Conservation (phyloP, 2,797 vertebrate genomes). For the Bothrops alternatus region DNA sequence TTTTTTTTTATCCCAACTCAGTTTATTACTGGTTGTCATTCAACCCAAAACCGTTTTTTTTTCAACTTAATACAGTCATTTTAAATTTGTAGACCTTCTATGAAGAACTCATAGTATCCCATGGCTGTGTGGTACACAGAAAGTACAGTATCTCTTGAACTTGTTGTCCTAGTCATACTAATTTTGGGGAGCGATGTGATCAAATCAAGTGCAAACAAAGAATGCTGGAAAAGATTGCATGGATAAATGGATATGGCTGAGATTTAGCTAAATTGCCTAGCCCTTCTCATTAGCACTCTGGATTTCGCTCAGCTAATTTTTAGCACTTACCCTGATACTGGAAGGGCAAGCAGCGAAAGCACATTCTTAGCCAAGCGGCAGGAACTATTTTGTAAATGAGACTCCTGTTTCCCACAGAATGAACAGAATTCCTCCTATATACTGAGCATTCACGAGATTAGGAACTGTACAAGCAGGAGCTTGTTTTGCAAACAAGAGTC, state of each 20-base stretch:
- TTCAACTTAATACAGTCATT: no score
- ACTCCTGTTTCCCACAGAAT: conserved; percentile 37
- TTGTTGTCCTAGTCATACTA: not conserved
- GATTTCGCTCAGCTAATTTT: conserved; percentile 31
- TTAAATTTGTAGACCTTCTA: no score
- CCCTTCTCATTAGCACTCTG: conserved; percentile 26
- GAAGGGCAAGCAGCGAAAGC: conserved; percentile 27
- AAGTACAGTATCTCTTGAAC: not conserved
- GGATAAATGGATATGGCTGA: not conserved
- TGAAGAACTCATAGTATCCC: not conserved
- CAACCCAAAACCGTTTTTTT: no score
- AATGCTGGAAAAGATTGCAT: not conserved
- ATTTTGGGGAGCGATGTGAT: not conserved
- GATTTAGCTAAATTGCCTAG: conserved; percentile 6
- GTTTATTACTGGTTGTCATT: no score
- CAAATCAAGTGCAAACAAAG: not conserved
- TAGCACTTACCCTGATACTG: conserved; percentile 32
- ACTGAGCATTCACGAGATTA: conserved; percentile 40
- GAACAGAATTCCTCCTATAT: conserved; percentile 20
- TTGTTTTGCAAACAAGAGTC: conserved; percentile 36
- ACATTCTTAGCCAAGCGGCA: conserved; percentile 13
- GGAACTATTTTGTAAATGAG: conserved; percentile 32
- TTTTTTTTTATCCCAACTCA: no score
- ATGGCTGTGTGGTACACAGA: not conserved
- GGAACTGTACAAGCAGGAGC: conserved; percentile 32